These are phyloP conservation scores for Rhinella marina DNA, from an alignment of 2,797 vertebrate species.

Conservation along the genomic window DNA sequence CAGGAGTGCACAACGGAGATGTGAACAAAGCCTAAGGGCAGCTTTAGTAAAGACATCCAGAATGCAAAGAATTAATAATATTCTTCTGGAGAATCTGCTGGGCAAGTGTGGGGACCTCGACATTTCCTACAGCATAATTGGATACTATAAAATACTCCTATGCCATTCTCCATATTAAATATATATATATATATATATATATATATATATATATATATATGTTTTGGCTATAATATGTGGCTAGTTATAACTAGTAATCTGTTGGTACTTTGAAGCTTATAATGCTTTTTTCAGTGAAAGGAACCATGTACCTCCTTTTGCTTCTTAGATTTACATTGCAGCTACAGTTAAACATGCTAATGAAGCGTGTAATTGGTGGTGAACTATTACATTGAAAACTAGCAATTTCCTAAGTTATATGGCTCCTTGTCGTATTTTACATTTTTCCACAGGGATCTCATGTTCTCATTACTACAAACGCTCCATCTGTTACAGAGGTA, in stretches of 20 bases:
- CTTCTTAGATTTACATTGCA: neutral
- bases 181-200: neutral
- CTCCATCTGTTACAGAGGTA: conserved; percentile 61
- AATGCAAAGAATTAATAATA: neutral
- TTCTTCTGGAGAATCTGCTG: neutral
- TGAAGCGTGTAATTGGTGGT: neutral
- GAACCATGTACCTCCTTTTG: neutral
- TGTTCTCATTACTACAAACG: conserved; percentile 11
- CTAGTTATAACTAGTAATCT: neutral
- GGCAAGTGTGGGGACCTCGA: neutral
- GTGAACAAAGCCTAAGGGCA: neutral
- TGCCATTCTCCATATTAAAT: neutral
- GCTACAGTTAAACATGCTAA: neutral
- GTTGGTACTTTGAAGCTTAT: too few species aligned
- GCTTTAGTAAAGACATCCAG: neutral
- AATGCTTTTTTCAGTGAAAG: neutral
- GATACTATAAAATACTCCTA: neutral
- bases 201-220: neutral
- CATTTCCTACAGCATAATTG: neutral
- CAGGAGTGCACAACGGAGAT: too few species aligned
- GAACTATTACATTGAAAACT: conserved; percentile 10
- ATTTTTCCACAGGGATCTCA: conserved; percentile 21
- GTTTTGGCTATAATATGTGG: neutral
- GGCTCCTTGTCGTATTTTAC: conserved; percentile 9
- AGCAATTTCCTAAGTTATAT: neutral